These are phyloP conservation scores for Etheostoma perlongum DNA, from an alignment of 2,797 vertebrate genomes.

Conservation along the genomic window DNA sequence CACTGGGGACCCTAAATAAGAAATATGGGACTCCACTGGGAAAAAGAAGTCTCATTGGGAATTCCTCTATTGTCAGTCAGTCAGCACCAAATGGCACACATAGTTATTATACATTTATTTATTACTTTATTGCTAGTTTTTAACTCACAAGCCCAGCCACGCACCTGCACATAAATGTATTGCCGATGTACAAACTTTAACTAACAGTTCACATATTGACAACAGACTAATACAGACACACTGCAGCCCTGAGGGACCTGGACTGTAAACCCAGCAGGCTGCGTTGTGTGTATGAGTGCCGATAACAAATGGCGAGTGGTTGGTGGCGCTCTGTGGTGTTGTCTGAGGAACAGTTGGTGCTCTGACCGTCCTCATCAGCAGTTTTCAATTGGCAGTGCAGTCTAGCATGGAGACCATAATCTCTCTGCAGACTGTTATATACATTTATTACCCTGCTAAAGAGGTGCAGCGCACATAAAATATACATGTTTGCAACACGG, in stretches of 20 bases:
- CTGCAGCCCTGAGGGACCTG: conserved; percentile 81
- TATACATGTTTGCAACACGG: neutral
- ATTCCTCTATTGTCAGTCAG: conserved; percentile 83
- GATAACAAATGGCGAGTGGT: conserved; percentile 92
- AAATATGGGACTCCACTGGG: conserved; percentile 58
- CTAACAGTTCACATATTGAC: neutral
- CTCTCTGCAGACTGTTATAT: conserved; percentile 69
- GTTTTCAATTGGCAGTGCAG: conserved; percentile 92
- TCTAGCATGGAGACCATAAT: conserved; percentile 85
- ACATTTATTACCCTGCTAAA: conserved; percentile 69
- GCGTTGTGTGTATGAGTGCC: conserved; percentile 78
- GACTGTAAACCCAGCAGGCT: conserved; percentile 89
- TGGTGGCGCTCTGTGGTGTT: conserved; percentile 83
- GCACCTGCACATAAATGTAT: too few relatives aligned
- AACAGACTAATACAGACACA: conserved; percentile 7
- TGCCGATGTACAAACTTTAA: neutral
- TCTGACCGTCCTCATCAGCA: conserved; percentile 87
- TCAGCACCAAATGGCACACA: conserved; percentile 61
- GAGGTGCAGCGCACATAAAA: conserved; percentile 24
- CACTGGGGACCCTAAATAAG: conserved; percentile 60
- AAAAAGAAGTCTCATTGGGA: conserved; percentile 51
- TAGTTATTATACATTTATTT: conserved; percentile 6
- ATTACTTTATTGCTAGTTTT: conserved; percentile 7
- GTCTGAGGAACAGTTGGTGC: conserved; percentile 90
- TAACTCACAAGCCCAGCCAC: neutral